Percentiles rank a stretch among this genome's conserved stretches.
These are phyloP conservation scores for Acrobasis suavella DNA, from an alignment of 2,888 invertebrate species.

Conservation along the genomic window DNA sequence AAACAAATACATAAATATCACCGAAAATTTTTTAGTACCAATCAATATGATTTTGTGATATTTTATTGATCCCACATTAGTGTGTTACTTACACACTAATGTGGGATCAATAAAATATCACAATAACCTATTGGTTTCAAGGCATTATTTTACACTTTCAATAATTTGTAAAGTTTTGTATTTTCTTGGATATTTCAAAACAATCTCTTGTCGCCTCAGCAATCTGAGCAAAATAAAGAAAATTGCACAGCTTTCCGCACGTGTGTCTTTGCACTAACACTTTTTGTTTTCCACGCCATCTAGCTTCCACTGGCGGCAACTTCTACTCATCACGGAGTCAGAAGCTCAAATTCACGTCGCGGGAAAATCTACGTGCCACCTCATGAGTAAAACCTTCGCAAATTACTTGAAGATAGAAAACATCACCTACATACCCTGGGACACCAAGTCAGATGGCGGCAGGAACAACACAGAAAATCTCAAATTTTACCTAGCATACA, in stretches of 20 bases:
- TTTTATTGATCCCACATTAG: too few species aligned
- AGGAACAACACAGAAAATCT: conserved; percentile 84
- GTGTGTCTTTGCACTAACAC: conserved; percentile 68
- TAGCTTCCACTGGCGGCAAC: conserved; percentile 87
- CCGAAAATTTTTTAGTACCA: too few species aligned
- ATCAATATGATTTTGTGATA: too few species aligned
- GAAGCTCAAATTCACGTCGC: conserved; percentile 86
- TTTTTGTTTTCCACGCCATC: conserved; percentile 66
- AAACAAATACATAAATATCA: too few species aligned
- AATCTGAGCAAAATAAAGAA: background rate
- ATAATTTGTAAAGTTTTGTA: background rate
- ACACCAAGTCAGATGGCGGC: conserved; percentile 81
- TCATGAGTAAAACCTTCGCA: conserved; percentile 88
- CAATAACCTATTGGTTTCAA: too few species aligned
- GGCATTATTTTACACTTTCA: too few species aligned
- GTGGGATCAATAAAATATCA: too few species aligned
- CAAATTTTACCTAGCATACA: conserved; percentile 84
- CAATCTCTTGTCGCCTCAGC: too few species aligned
- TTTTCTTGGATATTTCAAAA: background rate
- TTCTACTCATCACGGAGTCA: conserved; percentile 88
- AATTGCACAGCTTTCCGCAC: conserved; percentile 52
- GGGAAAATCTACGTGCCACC: conserved; percentile 87
- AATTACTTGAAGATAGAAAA: conserved; percentile 78
- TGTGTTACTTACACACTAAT: too few species aligned
- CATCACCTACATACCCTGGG: conserved; percentile 81